phyloP scores from a whole-genome alignment of 2,797 vertebrate genomes.

The Tragelaphus oryx region DNA sequence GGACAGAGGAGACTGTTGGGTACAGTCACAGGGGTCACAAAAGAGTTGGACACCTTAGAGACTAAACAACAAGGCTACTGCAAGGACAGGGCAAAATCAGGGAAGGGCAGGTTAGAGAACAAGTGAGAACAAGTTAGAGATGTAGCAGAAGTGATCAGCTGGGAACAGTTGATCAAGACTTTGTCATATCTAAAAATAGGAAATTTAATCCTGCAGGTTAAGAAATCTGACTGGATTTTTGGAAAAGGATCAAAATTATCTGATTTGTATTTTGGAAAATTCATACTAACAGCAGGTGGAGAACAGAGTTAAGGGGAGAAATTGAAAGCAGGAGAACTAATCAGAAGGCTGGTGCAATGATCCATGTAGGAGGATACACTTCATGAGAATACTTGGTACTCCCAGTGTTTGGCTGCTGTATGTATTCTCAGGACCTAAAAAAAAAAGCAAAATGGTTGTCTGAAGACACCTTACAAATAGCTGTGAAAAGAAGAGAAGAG shows the following conservation, averaged over 20 bases:
- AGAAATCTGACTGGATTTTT: background rate
- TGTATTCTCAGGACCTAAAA: background rate
- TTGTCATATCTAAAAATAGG: background rate
- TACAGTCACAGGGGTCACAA: background rate
- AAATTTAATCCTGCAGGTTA: background rate
- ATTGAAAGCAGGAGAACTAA: background rate
- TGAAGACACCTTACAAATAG: background rate
- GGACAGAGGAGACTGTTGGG: background rate
- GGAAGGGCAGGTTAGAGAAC: background rate
- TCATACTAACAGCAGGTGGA: background rate
- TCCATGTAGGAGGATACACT: background rate
- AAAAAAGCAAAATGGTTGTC: background rate
- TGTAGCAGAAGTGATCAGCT: background rate
- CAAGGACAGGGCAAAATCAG: background rate
- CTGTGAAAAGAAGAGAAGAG: background rate
- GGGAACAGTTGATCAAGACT: background rate
- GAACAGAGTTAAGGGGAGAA: background rate
- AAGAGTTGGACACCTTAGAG: background rate
- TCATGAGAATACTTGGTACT: background rate
- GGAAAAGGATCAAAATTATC: background rate
- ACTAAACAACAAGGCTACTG: background rate
- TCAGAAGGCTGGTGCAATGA: background rate
- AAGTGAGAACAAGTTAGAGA: background rate
- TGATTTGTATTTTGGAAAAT: background rate
- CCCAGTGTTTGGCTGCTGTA: background rate